These are phyloP conservation scores for Caenorhabditis panamensis DNA, from an alignment of 2,888 invertebrate species.

Conservation along the genomic window DNA sequence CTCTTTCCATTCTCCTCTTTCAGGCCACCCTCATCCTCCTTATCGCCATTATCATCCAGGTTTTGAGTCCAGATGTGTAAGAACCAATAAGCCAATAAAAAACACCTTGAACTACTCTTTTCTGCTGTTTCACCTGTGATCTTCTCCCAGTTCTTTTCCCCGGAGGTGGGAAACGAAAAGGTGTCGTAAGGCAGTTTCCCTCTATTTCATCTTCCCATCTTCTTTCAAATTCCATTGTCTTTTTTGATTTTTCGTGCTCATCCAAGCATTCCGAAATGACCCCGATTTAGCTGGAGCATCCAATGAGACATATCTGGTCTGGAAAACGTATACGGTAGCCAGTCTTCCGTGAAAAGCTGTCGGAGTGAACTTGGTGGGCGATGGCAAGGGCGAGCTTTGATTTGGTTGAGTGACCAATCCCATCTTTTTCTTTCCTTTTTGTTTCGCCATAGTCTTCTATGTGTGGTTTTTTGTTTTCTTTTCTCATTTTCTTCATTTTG, in stretches of 20 bases:
- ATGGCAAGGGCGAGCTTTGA: slow-evolving; percentile 47
- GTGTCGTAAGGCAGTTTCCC: not conserved
- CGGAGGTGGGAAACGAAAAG: too few relatives aligned
- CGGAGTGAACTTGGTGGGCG: slow-evolving; percentile 19
- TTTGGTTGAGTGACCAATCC: slow-evolving; percentile 47
- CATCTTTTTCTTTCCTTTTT: not conserved
- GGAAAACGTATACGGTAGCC: slow-evolving; percentile 17
- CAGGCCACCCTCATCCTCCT: slow-evolving; percentile 13
- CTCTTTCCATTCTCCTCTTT: slow-evolving; percentile 12
- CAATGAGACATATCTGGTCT: slow-evolving; percentile 2
- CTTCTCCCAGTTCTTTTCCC: not conserved
- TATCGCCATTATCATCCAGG: slow-evolving; percentile 23
- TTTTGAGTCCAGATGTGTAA: too few relatives aligned
- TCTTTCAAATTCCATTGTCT: slow-evolving; percentile 14
- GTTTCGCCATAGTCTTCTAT: not conserved
- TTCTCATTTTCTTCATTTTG: slow-evolving; percentile 6
- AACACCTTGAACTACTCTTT: slow-evolving; percentile 28
- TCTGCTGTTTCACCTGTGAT: slow-evolving; percentile 12
- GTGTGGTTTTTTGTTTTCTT: not conserved
- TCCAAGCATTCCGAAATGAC: slow-evolving; percentile 6
- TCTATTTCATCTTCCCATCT: not conserved
- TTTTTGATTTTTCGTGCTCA: slow-evolving; percentile 6
- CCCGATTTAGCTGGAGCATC: slow-evolving; percentile 21
- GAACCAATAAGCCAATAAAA: slow-evolving; percentile 29
- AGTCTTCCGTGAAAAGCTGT: slow-evolving; percentile 21